Percentiles rank a stretch among this genome's conserved stretches.
These are phyloP conservation scores for Pristionchus exspectatus DNA, from an alignment of 2,888 invertebrate species.

Conservation along the genomic window DNA sequence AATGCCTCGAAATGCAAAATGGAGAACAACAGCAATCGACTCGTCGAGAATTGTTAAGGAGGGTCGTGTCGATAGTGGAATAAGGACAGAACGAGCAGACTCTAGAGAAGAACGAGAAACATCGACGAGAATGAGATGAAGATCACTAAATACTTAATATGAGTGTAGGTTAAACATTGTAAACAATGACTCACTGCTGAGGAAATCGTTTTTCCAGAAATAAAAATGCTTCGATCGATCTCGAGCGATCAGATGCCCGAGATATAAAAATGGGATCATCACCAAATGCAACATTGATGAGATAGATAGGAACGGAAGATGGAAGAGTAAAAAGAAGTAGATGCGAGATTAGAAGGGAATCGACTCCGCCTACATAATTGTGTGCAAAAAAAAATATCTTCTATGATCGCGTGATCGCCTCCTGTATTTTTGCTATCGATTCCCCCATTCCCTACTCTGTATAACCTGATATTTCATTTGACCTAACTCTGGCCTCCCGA, in stretches of 20 bases:
- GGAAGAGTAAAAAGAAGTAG: not conserved
- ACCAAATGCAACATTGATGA: constrained; percentile 53
- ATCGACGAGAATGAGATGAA: constrained; percentile 42
- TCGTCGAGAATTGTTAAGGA: constrained; percentile 93
- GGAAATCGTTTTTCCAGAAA: not conserved
- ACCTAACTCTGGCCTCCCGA: too few species aligned
- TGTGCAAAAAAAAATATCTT: not conserved
- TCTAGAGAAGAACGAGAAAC: constrained; percentile 8
- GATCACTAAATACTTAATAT: not conserved
- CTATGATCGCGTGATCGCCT: too few species aligned
- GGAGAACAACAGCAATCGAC: constrained; percentile 91
- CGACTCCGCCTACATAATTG: constrained; percentile 27
- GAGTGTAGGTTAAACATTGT: not conserved
- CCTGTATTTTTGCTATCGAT: too few species aligned
- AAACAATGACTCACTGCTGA: not conserved
- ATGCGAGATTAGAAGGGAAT: constrained; percentile 44
- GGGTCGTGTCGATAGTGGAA: constrained; percentile 82
- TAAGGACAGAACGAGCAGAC: not conserved
- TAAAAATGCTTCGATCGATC: not conserved
- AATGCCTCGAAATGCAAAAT: constrained; percentile 92
- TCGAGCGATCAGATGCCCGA: constrained; percentile 34
- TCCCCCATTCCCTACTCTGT: too few species aligned
- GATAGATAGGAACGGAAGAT: not conserved
- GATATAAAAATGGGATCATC: constrained; percentile 5
- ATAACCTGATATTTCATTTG: too few species aligned